Evolutionary conservation across 2,888 invertebrate genomes (phyloP).

Genomic region (Andrena camellia): DNA sequence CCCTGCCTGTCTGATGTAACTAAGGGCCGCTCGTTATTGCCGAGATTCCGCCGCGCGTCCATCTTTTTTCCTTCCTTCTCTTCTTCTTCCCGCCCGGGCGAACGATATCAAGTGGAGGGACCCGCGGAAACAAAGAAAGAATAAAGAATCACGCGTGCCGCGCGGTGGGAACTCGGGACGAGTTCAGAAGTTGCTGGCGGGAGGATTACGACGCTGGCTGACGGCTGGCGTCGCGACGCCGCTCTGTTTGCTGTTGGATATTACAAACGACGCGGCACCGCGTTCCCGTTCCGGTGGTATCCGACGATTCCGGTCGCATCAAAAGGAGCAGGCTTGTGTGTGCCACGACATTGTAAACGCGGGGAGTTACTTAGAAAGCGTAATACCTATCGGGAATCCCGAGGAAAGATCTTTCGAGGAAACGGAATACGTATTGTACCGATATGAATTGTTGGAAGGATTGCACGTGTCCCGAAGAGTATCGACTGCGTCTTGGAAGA

Average conservation of each 20-base stretch:
- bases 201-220: not conserved
- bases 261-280: conserved; percentile 21
- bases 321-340: conserved; percentile 6
- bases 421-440: not conserved
- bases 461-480: not conserved
- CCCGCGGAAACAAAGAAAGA: not conserved
- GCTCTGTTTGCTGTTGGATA: not conserved
- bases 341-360: conserved; percentile 34
- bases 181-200: conserved; percentile 12
- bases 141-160: not conserved
- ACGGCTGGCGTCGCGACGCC: conserved; percentile 3
- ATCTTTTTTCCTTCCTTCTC: conserved; percentile 2
- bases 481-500: not conserved
- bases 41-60: conserved; percentile 28
- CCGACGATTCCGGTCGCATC: conserved; percentile 30
- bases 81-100: not conserved
- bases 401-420: conserved; percentile 24
- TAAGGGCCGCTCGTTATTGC: conserved; percentile 51
- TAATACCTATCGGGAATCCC: conserved; percentile 10
- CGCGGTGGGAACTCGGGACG: conserved; percentile 7
- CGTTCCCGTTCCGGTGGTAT: conserved; percentile 32
- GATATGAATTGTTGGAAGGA: conserved; percentile 1
- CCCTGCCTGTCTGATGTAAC: conserved; percentile 32
- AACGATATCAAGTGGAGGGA: not conserved
- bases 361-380: conserved; percentile 45